Conservation (phyloP, 2,797 vertebrate species). For the Eulemur mongoz region DNA sequence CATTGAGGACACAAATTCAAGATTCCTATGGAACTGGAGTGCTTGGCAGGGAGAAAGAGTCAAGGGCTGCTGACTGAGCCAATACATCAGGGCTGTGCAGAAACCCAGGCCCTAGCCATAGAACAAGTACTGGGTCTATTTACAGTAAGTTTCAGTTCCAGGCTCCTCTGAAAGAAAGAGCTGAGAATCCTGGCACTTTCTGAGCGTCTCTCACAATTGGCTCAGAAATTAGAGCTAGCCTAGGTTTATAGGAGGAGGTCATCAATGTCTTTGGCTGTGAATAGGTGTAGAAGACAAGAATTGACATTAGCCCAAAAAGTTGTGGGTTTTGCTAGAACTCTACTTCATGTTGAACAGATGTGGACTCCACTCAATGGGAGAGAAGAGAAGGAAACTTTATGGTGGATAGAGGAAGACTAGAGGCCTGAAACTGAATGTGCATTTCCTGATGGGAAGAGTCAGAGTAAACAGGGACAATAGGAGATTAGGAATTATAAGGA, state of each 20-base stretch:
- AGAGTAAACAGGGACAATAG: background rate
- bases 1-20: background rate
- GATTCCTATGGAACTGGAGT: background rate
- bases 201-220: background rate
- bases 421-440: background rate
- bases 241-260: background rate
- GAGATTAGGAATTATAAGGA: background rate
- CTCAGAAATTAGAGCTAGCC: background rate
- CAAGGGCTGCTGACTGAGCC: background rate
- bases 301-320: background rate
- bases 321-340: background rate
- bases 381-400: conserved; percentile 5
- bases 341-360: background rate
- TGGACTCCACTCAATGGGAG: background rate
- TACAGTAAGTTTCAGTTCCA: background rate
- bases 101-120: background rate
- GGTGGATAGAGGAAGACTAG: background rate
- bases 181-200: background rate
- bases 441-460: background rate
- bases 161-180: background rate
- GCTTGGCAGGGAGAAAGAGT: background rate
- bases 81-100: background rate
- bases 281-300: background rate
- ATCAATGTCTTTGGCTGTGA: background rate
- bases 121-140: background rate